phyloP scores from a whole-genome alignment of 2,888 invertebrate species.

The Sinopyrophorus schimmeli region DNA sequence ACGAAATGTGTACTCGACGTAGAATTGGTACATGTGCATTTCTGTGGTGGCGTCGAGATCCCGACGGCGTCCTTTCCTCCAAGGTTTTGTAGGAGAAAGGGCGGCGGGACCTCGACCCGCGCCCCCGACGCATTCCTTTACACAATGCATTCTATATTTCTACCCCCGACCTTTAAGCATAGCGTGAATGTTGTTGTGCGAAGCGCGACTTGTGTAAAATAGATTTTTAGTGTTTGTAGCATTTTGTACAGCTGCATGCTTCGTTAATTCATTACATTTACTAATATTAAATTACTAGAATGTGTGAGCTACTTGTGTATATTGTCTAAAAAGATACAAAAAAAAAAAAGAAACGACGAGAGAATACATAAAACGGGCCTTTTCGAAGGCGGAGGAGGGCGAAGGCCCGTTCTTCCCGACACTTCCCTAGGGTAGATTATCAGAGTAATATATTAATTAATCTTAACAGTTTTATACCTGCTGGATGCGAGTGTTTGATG shows the following conservation, averaged over 20 bases:
- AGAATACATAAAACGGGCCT: too few species aligned
- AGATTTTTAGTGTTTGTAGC: conserved; percentile 53
- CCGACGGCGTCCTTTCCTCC: conserved; percentile 12
- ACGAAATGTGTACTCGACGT: conserved; percentile 33
- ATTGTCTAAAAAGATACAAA: conserved; percentile 37
- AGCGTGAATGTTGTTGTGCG: conserved; percentile 35
- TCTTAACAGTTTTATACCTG: conserved; percentile 48
- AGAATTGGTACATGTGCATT: conserved; percentile 42
- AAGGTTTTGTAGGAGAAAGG: conserved; percentile 14
- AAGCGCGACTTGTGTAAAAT: conserved; percentile 33
- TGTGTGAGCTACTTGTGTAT: conserved; percentile 40
- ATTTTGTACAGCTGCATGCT: conserved; percentile 56
- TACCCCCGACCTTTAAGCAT: conserved; percentile 36
- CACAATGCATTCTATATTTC: conserved; percentile 52
- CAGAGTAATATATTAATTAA: conserved; percentile 51
- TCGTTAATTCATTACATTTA: conserved; percentile 49
- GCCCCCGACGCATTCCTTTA: conserved; percentile 50
- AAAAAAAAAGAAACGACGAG: background rate
- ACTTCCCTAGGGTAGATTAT: conserved; percentile 45
- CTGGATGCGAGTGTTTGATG: conserved; percentile 48
- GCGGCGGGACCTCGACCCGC: conserved; percentile 19
- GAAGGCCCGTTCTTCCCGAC: conserved; percentile 33
- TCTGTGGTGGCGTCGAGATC: conserved; percentile 39
- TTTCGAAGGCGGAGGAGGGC: too few species aligned
- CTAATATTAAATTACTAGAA: conserved; percentile 40